phyloP scores from a whole-genome alignment of 2,113 vertebrate genomes.

The Cnemophilus loriae region DNA sequence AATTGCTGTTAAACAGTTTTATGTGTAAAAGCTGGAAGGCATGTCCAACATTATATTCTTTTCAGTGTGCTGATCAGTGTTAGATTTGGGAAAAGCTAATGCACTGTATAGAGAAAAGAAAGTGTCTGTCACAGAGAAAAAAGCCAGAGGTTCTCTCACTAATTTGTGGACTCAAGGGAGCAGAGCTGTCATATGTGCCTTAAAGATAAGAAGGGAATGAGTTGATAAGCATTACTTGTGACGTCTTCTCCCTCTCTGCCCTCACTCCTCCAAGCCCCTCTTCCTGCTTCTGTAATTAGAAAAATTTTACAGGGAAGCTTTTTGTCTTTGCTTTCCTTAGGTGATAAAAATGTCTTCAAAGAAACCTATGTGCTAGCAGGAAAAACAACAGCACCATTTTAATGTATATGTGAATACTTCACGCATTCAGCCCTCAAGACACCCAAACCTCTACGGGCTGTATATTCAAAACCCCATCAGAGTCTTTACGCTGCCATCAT shows the following conservation, averaged over 20 bases:
- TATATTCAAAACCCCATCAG: not conserved
- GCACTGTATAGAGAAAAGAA: not conserved
- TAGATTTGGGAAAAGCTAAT: not conserved
- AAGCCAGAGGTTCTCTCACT: not conserved
- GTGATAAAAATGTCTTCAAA: not conserved
- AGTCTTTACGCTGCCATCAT: not conserved
- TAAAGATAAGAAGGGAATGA: slow-evolving; percentile 38
- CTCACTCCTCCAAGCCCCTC: not conserved
- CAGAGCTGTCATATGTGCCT: slow-evolving; percentile 31
- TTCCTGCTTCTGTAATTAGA: not conserved
- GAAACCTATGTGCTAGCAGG: not conserved
- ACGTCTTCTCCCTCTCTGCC: not conserved
- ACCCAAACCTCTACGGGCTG: not conserved
- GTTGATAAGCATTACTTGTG: slow-evolving; percentile 17
- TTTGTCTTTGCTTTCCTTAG: not conserved
- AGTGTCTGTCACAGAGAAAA: not conserved
- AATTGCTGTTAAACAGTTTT: not conserved
- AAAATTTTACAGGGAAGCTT: not conserved
- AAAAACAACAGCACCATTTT: not conserved
- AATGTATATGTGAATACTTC: fast-evolving
- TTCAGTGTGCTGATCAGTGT: not conserved
- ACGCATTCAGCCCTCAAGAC: not conserved
- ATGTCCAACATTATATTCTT: not conserved
- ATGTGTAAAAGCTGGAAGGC: not conserved
- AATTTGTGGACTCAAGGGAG: not conserved